Evolutionary conservation across 2,888 invertebrate genomes (phyloP).

Genomic region (Mellilla xanthometata): DNA sequence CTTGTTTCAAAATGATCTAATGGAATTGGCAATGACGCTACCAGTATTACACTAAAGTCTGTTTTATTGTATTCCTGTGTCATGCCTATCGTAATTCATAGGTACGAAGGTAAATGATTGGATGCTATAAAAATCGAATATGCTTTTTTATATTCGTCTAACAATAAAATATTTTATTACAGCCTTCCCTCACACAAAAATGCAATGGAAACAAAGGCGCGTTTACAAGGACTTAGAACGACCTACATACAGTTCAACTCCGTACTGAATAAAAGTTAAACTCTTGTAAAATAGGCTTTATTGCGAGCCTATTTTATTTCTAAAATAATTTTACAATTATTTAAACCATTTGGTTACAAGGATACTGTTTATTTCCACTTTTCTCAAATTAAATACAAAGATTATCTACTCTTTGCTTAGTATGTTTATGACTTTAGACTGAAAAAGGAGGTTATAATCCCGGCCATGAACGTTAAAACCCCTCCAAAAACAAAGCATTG

Average conservation of each 20-base stretch:
- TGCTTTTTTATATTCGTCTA: constrained; percentile 17
- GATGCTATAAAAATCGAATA: constrained; percentile 17
- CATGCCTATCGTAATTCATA: constrained; percentile 6
- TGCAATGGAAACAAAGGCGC: constrained; percentile 8
- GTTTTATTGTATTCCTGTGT: constrained; percentile 1
- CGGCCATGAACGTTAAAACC: constrained; percentile 45
- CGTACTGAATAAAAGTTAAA: too few relatives aligned
- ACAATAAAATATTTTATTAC: constrained; percentile 20
- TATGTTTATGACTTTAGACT: constrained; percentile 19
- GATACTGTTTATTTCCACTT: too few relatives aligned
- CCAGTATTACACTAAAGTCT: constrained; percentile 9
- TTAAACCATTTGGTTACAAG: too few relatives aligned
- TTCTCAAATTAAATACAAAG: too few relatives aligned
- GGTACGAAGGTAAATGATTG: constrained; percentile 13
- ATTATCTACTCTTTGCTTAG: not conserved
- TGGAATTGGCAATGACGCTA: constrained; percentile 1
- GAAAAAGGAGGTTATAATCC: constrained; percentile 33
- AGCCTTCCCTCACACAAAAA: constrained; percentile 10
- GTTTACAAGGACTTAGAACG: not conserved
- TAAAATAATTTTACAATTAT: too few relatives aligned
- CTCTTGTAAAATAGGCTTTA: too few relatives aligned
- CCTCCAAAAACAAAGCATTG: constrained; percentile 48
- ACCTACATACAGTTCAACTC: too few relatives aligned
- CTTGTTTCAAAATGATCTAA: not conserved
- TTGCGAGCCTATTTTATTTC: too few relatives aligned